These are phyloP conservation scores for Actias luna DNA, from an alignment of 2,888 invertebrate genomes.

Conservation along the genomic window DNA sequence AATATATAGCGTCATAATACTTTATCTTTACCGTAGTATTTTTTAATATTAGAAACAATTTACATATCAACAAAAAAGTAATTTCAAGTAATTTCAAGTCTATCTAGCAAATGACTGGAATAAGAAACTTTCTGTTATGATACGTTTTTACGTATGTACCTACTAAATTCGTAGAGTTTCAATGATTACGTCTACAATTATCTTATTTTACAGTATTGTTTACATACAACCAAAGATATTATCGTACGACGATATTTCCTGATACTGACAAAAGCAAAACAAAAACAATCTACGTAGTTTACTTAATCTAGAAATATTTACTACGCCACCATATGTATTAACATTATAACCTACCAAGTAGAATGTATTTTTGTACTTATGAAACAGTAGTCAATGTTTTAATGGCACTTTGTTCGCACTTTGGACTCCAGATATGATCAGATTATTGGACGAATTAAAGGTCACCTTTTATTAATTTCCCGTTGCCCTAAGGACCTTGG, in stretches of 20 bases:
- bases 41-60: background rate
- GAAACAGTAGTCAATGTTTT: background rate
- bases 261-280: background rate
- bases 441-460: background rate
- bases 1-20: background rate
- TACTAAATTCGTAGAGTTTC: background rate
- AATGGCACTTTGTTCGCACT: background rate
- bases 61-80: background rate
- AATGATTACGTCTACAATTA: background rate
- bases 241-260: background rate
- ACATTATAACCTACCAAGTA: background rate
- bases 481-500: background rate
- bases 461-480: background rate
- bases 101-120: background rate
- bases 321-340: background rate
- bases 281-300: background rate
- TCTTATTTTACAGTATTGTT: background rate
- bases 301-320: background rate
- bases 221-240: background rate
- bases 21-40: background rate
- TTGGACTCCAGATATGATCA: background rate
- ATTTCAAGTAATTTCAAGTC: background rate
- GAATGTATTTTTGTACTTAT: background rate
- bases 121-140: background rate
- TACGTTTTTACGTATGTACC: background rate